These are phyloP conservation scores for Tortricodes alternella DNA, from an alignment of 2,888 invertebrate species.

Conservation along the genomic window DNA sequence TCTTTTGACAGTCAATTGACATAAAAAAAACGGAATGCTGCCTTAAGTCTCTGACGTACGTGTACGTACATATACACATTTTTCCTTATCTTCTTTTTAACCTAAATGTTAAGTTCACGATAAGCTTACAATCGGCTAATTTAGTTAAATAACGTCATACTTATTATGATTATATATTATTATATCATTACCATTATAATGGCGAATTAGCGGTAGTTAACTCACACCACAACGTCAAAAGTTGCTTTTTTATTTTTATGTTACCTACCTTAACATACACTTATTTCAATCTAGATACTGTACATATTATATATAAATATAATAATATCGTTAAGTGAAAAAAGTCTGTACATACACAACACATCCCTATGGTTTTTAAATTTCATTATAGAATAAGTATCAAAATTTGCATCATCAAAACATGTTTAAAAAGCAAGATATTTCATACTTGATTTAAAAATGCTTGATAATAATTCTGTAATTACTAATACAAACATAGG, in stretches of 20 bases:
- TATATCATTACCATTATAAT: slow-evolving; percentile 29
- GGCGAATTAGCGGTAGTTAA: slow-evolving; percentile 29
- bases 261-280: too few species aligned
- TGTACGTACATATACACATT: slow-evolving; percentile 59
- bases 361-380: too few species aligned
- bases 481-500: background rate
- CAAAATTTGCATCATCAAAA: too few species aligned
- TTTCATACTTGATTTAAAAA: background rate
- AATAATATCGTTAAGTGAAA: too few species aligned
- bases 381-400: too few species aligned
- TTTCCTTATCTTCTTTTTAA: slow-evolving; percentile 65
- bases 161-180: too few species aligned
- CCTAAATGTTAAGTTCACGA: slow-evolving; percentile 62
- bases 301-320: too few species aligned
- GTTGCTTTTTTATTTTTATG: background rate
- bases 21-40: background rate
- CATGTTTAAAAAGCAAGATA: background rate
- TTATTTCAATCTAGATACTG: too few species aligned
- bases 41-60: slow-evolving; percentile 18
- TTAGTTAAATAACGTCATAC: slow-evolving; percentile 42
- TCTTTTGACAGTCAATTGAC: too few species aligned
- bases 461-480: too few species aligned
- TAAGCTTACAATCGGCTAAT: slow-evolving; percentile 59
- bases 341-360: too few species aligned
- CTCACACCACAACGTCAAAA: background rate